Evolutionary conservation across 53 echinoderm and acorn worm species (phyloP).

Genomic region (Stichopus horrens): DNA sequence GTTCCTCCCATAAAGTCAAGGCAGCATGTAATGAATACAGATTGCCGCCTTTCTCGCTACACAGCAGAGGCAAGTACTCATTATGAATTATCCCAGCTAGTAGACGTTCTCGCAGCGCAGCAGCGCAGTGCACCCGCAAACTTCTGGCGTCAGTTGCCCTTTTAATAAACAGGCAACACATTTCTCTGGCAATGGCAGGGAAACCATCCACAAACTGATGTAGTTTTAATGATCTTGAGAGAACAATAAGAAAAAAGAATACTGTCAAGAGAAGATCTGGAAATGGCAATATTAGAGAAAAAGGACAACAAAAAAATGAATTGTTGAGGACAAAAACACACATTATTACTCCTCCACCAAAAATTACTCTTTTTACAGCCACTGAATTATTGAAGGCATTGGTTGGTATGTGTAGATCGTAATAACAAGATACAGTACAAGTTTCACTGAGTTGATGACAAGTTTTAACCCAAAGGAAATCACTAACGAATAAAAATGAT

Average conservation of each 20-base stretch:
- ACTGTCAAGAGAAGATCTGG: not conserved
- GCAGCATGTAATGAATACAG: constrained; percentile 39
- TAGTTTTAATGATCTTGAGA: constrained; percentile 18
- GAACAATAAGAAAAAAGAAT: not conserved
- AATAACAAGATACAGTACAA: no score
- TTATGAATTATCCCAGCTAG: not conserved
- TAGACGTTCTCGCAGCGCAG: not conserved
- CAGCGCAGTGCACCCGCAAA: not conserved
- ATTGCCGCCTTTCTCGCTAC: constrained; percentile 14
- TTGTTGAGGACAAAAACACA: no score
- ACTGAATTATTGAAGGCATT: no score
- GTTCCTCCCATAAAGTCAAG: constrained; percentile 7
- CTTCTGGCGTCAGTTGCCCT: constrained; percentile 40
- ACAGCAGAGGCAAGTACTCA: constrained; percentile 1
- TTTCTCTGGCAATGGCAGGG: constrained; percentile 25
- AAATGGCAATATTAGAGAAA: not conserved
- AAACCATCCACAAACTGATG: constrained; percentile 8
- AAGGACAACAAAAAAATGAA: not conserved
- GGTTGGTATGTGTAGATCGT: no score
- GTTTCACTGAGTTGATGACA: no score
- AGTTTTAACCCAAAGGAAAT: no score
- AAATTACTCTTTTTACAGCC: no score
- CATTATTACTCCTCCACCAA: no score
- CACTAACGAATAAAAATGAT: no score
- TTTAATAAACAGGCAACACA: constrained; percentile 34